These are phyloP conservation scores for Anas platyrhynchos DNA, from an alignment of 2,113 vertebrate species.

Conservation along the genomic window DNA sequence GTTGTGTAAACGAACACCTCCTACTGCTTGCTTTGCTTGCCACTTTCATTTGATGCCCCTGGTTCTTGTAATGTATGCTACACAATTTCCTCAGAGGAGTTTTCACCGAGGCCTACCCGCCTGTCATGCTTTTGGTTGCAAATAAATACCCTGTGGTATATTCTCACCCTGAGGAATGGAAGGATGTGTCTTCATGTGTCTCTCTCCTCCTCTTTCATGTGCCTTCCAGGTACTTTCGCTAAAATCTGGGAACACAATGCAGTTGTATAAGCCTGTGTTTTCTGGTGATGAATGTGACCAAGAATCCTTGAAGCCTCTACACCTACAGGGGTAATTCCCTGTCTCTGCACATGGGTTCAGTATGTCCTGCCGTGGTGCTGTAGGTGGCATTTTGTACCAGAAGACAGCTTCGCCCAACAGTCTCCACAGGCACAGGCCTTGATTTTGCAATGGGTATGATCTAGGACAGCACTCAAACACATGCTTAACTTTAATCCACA, in stretches of 20 bases:
- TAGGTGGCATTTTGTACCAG: conserved; percentile 18
- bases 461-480: conserved; percentile 7
- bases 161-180: neutral
- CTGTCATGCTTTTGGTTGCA: neutral
- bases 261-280: neutral
- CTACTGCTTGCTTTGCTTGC: neutral
- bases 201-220: neutral
- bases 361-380: neutral
- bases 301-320: neutral
- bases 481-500: conserved; percentile 43
- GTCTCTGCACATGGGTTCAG: neutral
- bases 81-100: neutral
- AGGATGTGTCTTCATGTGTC: neutral
- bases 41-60: neutral
- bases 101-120: neutral
- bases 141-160: neutral
- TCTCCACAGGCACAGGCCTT: neutral
- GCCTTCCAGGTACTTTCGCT: neutral
- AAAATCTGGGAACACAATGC: neutral
- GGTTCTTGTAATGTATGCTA: neutral
- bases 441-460: neutral
- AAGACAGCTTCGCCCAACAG: neutral
- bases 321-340: neutral
- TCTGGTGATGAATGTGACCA: neutral
- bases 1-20: neutral